Percentiles rank a stretch among this genome's conserved stretches.
phyloP scores from a whole-genome alignment of 2,113 vertebrate genomes.

The mouse (Mus musculus) region GRCm39 chr3:130355001-130355500 shows the following conservation, averaged over 20 bases:
- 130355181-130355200: slow-evolving; percentile 52
- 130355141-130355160: not conserved
- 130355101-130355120: not conserved
- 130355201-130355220: slow-evolving; percentile 64
- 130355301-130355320: slow-evolving; percentile 45
- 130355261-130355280: slow-evolving; percentile 61
- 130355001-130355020: not conserved
- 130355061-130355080: not conserved
- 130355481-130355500: slow-evolving; percentile 52
- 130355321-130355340: not conserved
- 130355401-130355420: slow-evolving; percentile 49
- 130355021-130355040: not conserved
- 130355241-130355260: slow-evolving; percentile 59
- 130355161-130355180: slow-evolving; percentile 55
- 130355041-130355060: not conserved
- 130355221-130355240: slow-evolving; percentile 55
- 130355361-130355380: slow-evolving; percentile 45
- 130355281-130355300: slow-evolving; percentile 41
- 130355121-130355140: slow-evolving; percentile 12
- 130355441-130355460: not conserved
- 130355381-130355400: slow-evolving; percentile 4
- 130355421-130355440: slow-evolving; percentile 1
- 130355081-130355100: slow-evolving; percentile 4
- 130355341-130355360: slow-evolving; percentile 23
- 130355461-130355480: slow-evolving; percentile 6